phyloP scores from a whole-genome alignment of 2,113 vertebrate genomes.

The Dasypus novemcinctus region DNA sequence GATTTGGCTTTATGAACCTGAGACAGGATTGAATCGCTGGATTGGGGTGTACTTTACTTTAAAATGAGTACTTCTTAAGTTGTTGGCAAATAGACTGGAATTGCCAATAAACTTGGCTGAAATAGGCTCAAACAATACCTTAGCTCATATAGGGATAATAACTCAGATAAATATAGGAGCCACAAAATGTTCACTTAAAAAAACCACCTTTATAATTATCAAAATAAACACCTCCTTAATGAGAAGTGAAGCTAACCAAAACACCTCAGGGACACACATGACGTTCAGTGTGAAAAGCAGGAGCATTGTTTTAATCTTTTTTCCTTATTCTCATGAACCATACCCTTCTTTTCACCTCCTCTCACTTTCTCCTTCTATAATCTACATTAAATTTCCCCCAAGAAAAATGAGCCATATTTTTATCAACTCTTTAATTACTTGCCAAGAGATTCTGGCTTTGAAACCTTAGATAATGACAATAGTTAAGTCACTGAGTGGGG shows the following conservation, averaged over 20 bases:
- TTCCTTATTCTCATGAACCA: not conserved
- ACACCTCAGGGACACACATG: not conserved
- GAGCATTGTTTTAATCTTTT: not conserved
- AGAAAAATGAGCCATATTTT: not conserved
- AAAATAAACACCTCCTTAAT: conserved; percentile 48
- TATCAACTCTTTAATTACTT: not conserved
- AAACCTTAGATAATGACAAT: not conserved
- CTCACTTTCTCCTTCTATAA: not conserved
- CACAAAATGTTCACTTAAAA: not conserved
- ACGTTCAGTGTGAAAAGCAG: not conserved
- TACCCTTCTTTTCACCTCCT: not conserved
- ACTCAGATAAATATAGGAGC: conserved; percentile 30
- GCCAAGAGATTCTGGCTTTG: not conserved
- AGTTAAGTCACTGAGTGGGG: not conserved
- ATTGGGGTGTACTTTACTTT: not conserved
- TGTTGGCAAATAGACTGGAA: conserved; percentile 13
- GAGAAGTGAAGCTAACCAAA: conserved; percentile 36
- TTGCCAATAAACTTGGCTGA: not conserved
- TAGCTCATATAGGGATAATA: conserved; percentile 11
- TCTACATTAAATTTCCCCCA: not conserved
- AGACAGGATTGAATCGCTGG: not conserved
- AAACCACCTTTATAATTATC: conserved; percentile 18
- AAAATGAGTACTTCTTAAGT: conserved; percentile 28
- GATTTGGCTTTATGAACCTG: conserved; percentile 38
- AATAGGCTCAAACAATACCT: not conserved